phyloP scores from a whole-genome alignment of 2,888 invertebrate genomes.

The Helicoverpa assulta region DNA sequence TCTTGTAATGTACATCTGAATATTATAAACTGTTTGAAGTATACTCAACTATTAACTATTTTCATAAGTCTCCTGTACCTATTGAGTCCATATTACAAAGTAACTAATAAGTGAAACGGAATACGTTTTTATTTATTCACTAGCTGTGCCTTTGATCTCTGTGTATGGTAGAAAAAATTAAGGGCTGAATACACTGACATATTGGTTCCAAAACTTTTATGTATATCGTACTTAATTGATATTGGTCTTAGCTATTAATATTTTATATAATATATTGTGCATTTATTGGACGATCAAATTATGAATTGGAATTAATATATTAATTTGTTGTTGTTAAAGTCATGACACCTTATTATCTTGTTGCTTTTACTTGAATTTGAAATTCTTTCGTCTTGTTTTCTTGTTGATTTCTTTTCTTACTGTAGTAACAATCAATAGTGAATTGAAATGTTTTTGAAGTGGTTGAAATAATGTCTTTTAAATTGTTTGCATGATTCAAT shows the following conservation, averaged over 20 bases:
- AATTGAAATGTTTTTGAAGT: conserved; percentile 1
- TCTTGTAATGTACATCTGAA: conserved; percentile 42
- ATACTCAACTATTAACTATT: conserved; percentile 39
- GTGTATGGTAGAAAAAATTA: conserved; percentile 43
- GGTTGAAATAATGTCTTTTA: conserved; percentile 26
- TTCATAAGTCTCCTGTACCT: conserved; percentile 38
- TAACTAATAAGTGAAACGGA: conserved; percentile 28
- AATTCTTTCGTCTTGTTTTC: conserved; percentile 24
- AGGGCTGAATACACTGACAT: conserved; percentile 32
- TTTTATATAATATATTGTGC: conserved; percentile 26
- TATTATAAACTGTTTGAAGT: conserved; percentile 40
- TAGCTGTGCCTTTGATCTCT: conserved; percentile 64
- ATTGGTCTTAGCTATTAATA: conserved; percentile 38
- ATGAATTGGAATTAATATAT: conserved; percentile 33
- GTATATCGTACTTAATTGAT: conserved; percentile 53
- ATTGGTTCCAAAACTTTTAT: conserved; percentile 29
- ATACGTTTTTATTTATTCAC: conserved; percentile 57
- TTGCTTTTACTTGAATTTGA: conserved; percentile 26
- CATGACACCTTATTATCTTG: conserved; percentile 16
- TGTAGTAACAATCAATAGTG: background rate
- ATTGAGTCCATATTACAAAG: conserved; percentile 41
- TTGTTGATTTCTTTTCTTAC: conserved; percentile 17
- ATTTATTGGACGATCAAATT: conserved; percentile 50
- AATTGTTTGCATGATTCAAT: conserved; percentile 32
- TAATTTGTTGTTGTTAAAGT: conserved; percentile 32